Evolutionary conservation across 2,888 invertebrate genomes (phyloP).

Genomic region (Tubulanus polymorphus): DNA sequence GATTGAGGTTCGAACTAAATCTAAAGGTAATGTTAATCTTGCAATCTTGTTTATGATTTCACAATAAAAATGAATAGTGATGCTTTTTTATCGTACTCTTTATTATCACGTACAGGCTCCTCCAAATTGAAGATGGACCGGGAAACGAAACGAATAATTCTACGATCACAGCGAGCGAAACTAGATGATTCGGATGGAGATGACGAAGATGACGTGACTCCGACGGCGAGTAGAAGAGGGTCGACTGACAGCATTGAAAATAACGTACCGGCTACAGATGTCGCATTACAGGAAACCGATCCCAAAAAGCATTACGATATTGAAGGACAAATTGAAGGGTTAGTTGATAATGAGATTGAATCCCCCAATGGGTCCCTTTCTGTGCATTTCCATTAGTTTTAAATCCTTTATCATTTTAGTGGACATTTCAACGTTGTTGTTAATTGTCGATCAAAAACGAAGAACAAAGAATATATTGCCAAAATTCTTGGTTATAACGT

Average conservation of each 20-base stretch:
- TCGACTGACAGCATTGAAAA: background rate
- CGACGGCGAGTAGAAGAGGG: background rate
- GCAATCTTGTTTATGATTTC: too few species aligned
- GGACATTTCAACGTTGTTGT: conserved; percentile 79
- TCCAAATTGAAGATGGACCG: too few species aligned
- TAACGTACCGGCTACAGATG: background rate
- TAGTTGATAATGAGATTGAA: too few species aligned
- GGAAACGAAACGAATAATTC: conserved; percentile 23
- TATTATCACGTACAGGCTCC: too few species aligned
- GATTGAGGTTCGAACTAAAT: conserved; percentile 65
- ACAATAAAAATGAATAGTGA: too few species aligned
- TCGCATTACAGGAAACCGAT: background rate
- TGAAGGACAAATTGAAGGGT: conserved; percentile 80
- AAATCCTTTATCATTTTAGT: conserved; percentile 56
- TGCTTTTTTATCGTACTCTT: too few species aligned
- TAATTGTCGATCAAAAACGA: conserved; percentile 20
- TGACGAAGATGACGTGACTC: background rate
- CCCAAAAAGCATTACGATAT: conserved; percentile 7
- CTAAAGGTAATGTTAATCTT: conserved; percentile 33
- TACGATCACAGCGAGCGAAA: conserved; percentile 23
- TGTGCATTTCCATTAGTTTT: too few species aligned
- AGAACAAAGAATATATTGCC: conserved; percentile 73
- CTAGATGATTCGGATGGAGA: background rate
- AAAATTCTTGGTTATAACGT: conserved; percentile 62
- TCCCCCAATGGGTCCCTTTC: too few species aligned